Percentiles rank a stretch among this genome's conserved stretches.
These are phyloP conservation scores for Astatoreochromis straeleni DNA, from an alignment of 2,113 vertebrate genomes.

Conservation along the genomic window DNA sequence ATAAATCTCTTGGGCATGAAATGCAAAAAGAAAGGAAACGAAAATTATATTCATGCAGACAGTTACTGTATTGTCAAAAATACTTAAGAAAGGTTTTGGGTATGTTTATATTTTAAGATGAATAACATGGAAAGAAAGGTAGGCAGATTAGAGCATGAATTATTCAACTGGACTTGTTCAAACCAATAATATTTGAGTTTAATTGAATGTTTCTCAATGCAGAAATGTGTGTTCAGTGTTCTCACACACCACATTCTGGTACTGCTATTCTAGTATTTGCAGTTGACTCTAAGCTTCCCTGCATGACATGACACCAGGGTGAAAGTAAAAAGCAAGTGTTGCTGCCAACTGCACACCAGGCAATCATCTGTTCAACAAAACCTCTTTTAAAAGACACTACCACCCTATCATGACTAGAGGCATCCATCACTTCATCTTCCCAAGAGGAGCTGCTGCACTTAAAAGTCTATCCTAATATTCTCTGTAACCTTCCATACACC, in stretches of 20 bases:
- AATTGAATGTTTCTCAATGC: neutral
- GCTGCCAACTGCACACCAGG: neutral
- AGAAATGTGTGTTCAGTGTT: neutral
- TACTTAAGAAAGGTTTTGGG: neutral
- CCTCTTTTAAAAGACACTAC: neutral
- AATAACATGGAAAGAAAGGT: neutral
- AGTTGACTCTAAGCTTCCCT: neutral
- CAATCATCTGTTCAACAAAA: neutral
- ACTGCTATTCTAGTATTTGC: neutral
- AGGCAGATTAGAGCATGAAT: neutral
- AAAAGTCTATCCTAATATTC: neutral
- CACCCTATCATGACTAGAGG: neutral
- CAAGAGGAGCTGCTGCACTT: neutral
- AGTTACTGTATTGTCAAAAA: neutral
- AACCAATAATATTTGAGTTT: neutral
- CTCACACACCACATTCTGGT: neutral
- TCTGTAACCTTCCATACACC: neutral
- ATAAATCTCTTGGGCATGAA: neutral
- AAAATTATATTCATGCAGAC: neutral
- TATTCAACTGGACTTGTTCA: neutral
- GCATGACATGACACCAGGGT: neutral
- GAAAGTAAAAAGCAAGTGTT: neutral
- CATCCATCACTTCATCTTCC: neutral
- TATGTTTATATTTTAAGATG: neutral
- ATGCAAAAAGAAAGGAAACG: neutral